Conservation (phyloP, 1,140 invertebrate species). For the Solenopsis fugax region DNA sequence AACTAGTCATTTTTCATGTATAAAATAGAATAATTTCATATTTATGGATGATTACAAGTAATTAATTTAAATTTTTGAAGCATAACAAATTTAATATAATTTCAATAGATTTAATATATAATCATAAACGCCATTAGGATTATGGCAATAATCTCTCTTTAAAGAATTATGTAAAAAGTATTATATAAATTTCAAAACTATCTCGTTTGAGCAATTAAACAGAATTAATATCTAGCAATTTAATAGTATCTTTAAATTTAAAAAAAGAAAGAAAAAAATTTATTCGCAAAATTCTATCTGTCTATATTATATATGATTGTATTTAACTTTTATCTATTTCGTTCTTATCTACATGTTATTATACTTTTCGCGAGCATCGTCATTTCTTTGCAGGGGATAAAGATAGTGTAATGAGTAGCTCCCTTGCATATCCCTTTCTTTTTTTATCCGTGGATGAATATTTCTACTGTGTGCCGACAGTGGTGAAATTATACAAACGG, state of each 20-base stretch:
- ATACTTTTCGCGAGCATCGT: slow-evolving; percentile 12
- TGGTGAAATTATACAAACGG: slow-evolving; percentile 49
- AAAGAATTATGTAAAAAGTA: not conserved
- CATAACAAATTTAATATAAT: not conserved
- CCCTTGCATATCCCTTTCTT: slow-evolving; percentile 7
- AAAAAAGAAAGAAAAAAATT: not conserved
- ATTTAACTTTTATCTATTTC: slow-evolving; percentile 35
- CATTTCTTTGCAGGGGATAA: slow-evolving; percentile 23
- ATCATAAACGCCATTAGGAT: not conserved
- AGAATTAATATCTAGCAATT: not conserved
- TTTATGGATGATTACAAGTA: not conserved
- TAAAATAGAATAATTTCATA: not conserved
- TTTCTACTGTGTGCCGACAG: slow-evolving; percentile 34
- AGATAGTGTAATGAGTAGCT: slow-evolving; percentile 2
- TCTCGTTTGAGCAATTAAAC: not conserved
- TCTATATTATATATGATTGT: not conserved
- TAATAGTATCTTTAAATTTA: not conserved
- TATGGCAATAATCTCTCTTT: not conserved
- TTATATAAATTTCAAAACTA: not conserved
- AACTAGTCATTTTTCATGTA: not conserved
- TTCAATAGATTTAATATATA: no score
- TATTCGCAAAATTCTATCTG: not conserved
- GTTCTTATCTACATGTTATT: slow-evolving; percentile 21
- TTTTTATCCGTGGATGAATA: slow-evolving; percentile 64
- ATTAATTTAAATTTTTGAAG: not conserved